phyloP scores from a whole-genome alignment of 2,888 invertebrate genomes.

The Archips crataeganus region DNA sequence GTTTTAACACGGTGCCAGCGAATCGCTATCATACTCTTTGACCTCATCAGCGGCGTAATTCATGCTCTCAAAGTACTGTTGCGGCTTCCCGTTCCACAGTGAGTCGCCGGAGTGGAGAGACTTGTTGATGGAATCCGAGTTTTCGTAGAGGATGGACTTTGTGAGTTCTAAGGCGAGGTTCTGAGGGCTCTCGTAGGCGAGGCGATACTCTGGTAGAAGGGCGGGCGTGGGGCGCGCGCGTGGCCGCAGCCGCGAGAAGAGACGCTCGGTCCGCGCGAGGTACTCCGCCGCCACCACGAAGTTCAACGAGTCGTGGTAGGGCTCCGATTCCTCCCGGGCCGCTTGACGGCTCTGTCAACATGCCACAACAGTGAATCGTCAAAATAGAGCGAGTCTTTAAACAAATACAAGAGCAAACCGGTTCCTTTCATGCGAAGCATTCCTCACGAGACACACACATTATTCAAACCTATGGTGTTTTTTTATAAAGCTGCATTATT shows the following conservation, averaged over 20 bases:
- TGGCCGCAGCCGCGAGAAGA: conserved; percentile 53
- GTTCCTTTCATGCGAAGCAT: conserved; percentile 37
- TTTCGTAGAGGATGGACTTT: conserved; percentile 64
- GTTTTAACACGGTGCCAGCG: conserved; percentile 57
- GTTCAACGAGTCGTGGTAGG: conserved; percentile 47
- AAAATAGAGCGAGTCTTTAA: not conserved
- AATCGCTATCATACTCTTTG: conserved; percentile 69
- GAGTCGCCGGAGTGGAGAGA: conserved; percentile 74
- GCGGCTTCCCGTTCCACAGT: conserved; percentile 84
- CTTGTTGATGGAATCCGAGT: conserved; percentile 71
- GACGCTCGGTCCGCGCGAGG: conserved; percentile 68
- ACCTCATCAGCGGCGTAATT: conserved; percentile 79
- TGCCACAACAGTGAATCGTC: conserved; percentile 32
- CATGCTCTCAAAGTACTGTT: conserved; percentile 89
- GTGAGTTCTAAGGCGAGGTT: conserved; percentile 69
- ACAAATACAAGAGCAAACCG: not conserved
- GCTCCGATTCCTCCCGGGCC: conserved; percentile 41
- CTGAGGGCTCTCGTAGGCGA: conserved; percentile 67
- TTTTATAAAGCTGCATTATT: conserved; percentile 16
- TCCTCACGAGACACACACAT: conserved; percentile 7
- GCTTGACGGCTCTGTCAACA: conserved; percentile 48
- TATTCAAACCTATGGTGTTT: not conserved
- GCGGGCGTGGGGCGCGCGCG: conserved; percentile 40
- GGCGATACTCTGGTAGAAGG: conserved; percentile 52
- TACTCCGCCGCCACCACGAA: conserved; percentile 68